A percentile compares a stretch with the other conserved stretches of the same genome.
Conservation (phyloP, 2,113 vertebrate species). For the Castor canadensis region DNA sequence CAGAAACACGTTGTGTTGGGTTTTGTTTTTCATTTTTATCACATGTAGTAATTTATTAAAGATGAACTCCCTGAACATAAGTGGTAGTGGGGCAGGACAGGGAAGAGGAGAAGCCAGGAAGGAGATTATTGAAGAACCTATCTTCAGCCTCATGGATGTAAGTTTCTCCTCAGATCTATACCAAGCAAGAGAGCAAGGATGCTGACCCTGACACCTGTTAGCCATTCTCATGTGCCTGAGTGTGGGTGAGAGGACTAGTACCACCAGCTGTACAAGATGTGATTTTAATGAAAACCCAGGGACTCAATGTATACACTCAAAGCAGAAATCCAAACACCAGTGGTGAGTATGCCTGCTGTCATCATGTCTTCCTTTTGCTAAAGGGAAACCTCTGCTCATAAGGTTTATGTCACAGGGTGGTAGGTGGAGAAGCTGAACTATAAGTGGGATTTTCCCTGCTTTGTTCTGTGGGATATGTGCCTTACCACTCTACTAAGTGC, state of each 20-base stretch:
- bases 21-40: background rate
- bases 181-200: too few relatives aligned
- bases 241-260: background rate
- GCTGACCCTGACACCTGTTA: rapidly evolving
- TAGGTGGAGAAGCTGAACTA: background rate
- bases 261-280: background rate
- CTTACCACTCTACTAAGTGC: too few relatives aligned
- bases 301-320: background rate
- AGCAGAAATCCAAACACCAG: background rate
- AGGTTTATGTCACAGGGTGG: background rate
- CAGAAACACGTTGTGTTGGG: background rate
- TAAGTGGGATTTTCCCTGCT: background rate
- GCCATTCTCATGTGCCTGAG: background rate
- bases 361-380: background rate
- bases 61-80: background rate
- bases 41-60: background rate
- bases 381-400: background rate
- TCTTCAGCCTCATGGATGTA: rapidly evolving
- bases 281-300: background rate
- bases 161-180: background rate
- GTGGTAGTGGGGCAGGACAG: background rate
- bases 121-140: background rate
- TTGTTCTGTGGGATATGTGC: rapidly evolving
- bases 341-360: background rate
- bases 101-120: background rate